These are phyloP conservation scores for Takifugu ocellatus DNA, from an alignment of 2,797 vertebrate species.

Conservation along the genomic window DNA sequence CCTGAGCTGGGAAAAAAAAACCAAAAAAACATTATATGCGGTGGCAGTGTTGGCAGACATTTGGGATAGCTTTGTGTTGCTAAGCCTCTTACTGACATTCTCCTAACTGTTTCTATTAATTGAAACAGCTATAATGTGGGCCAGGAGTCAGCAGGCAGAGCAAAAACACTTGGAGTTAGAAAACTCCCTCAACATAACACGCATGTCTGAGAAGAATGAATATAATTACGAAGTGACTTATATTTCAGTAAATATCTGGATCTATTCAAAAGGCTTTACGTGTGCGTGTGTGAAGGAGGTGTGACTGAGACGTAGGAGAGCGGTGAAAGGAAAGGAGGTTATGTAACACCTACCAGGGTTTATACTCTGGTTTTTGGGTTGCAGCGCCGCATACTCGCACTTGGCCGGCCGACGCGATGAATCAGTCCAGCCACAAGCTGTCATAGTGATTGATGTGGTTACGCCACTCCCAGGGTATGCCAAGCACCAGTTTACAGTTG, in stretches of 20 bases:
- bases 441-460: slow-evolving; percentile 26
- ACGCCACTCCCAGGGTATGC: slow-evolving; percentile 6
- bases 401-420: slow-evolving; percentile 8
- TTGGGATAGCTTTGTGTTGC: slow-evolving; percentile 34
- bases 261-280: too few species aligned
- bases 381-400: slow-evolving; percentile 7
- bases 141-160: slow-evolving; percentile 30
- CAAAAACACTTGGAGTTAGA: neutral
- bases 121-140: slow-evolving; percentile 31
- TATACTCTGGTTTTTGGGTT: slow-evolving; percentile 17
- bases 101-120: slow-evolving; percentile 56
- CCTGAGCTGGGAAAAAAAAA: slow-evolving; percentile 23
- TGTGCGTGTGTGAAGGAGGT: too few species aligned
- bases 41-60: slow-evolving; percentile 41
- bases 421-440: slow-evolving; percentile 15
- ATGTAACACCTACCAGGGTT: slow-evolving; percentile 18
- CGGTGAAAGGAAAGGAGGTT: slow-evolving; percentile 21
- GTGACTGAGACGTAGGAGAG: slow-evolving; percentile 2
- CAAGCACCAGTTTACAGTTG: slow-evolving; percentile 1
- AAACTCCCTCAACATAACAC: too few species aligned
- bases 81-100: slow-evolving; percentile 44
- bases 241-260: too few species aligned
- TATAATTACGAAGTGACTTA: too few species aligned
- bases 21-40: slow-evolving; percentile 44
- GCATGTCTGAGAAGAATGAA: too few species aligned